Evolutionary conservation across 2,113 vertebrate species (phyloP), one percentile per base, ranked within the genome.

Genomic region (Mobula birostris): DNA sequence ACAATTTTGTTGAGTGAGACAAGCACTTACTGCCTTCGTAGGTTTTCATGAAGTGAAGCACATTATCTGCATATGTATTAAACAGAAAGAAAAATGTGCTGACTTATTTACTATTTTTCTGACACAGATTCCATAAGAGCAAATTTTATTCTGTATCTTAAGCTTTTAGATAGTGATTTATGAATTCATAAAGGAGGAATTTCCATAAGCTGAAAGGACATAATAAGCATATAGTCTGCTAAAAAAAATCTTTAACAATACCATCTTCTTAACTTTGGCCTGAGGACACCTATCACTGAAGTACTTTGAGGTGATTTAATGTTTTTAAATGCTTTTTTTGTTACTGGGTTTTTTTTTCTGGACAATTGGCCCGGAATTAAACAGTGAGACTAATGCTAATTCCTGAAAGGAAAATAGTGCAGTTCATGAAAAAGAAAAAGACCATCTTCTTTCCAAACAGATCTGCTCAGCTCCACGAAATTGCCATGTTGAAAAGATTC

Each of bases 321-420:
- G 94, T 94, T 94, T 95, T 95, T 95, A 87, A 95, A 70, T 94
- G 94, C 94, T 56, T 95, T 95, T 36, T 95, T 95, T 95, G 94
- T 12, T 94, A 94, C 94, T 95, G 94, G 76, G 95, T 94, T 95
- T 95, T 94, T 95, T 94, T 94, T 95, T 95, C 88, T 95, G 96
- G 96, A 95, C 78, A 96, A 95, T 96, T 95, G 94, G 94, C 95
- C 94, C 94, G 96, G 48, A 96, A 96, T 96, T 95, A 96, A 95
- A 27, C 70, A 76, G 83, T 40, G n/a, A 63, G 48, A 94, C 58
- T 94, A 95, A 94, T 90, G 63, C 70, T 94, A 88, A 90, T 93
- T 40, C 32, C 40, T 68, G 83, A 80, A 68, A 87, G 48, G 32
- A 40, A n/a, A 83, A 77, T 21, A 61, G 32, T 27, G 2, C 19